Conservation (phyloP, 2,888 invertebrate species). For the Eulithis testata region DNA sequence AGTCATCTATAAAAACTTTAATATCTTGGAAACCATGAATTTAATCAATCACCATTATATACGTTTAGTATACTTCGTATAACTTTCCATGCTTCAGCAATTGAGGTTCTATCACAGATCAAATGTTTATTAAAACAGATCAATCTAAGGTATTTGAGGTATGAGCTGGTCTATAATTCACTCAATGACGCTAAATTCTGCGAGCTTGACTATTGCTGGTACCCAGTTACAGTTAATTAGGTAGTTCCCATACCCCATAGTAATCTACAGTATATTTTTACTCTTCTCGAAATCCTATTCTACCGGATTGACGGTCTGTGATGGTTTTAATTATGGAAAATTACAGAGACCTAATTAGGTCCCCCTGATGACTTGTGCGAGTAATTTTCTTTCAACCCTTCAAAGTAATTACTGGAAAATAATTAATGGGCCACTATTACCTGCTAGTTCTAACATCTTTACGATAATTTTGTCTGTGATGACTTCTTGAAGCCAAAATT, state of each 20-base stretch:
- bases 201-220: too few relatives aligned
- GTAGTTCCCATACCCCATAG: not conserved
- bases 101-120: too few relatives aligned
- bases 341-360: conserved; percentile 18
- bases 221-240: too few relatives aligned
- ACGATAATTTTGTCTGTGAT: conserved; percentile 5
- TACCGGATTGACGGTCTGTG: conserved; percentile 19
- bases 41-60: too few relatives aligned
- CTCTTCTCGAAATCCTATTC: conserved; percentile 10
- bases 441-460: not conserved
- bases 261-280: conserved; percentile 3
- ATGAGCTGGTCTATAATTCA: too few relatives aligned
- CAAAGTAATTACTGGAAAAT: conserved; percentile 13
- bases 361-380: conserved; percentile 8
- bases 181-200: too few relatives aligned
- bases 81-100: too few relatives aligned
- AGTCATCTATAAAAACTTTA: too few relatives aligned
- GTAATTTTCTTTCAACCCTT: conserved; percentile 14
- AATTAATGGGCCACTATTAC: conserved; percentile 2
- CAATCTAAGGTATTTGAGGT: too few relatives aligned
- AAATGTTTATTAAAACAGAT: too few relatives aligned
- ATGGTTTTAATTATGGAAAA: conserved; percentile 33
- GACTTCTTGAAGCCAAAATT: not conserved
- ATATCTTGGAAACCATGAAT: too few relatives aligned
- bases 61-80: too few relatives aligned